phyloP scores from a whole-genome alignment of 2,113 vertebrate genomes.

The Macrotis lagotis region DNA sequence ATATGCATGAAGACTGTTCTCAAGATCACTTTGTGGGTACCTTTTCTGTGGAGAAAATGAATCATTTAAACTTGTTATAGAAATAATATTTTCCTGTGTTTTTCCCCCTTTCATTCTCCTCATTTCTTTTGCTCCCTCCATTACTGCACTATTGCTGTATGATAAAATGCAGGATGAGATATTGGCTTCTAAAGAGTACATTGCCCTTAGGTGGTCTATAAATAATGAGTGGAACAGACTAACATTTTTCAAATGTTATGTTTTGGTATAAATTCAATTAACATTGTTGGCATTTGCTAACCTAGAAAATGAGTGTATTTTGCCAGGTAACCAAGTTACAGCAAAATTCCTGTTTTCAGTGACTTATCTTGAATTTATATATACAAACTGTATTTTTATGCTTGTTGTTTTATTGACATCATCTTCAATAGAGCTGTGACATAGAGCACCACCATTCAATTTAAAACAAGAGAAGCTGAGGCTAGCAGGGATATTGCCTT shows the following conservation, averaged over 20 bases:
- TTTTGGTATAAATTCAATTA: conserved; percentile 77
- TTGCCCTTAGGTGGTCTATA: conserved; percentile 79
- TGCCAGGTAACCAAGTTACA: conserved; percentile 53
- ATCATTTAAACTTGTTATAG: conserved; percentile 64
- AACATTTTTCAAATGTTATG: conserved; percentile 74
- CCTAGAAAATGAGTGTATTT: conserved; percentile 73
- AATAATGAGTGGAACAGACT: conserved; percentile 77
- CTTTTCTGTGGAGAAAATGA: conserved; percentile 65
- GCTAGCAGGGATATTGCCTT: background rate
- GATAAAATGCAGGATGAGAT: conserved; percentile 76
- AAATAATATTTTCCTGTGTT: conserved; percentile 68
- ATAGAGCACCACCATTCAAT: conserved; percentile 3
- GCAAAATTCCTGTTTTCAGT: conserved; percentile 38
- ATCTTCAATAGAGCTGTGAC: conserved; percentile 13
- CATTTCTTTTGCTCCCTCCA: conserved; percentile 42
- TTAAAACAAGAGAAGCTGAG: conserved; percentile 32
- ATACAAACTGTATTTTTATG: conserved; percentile 45
- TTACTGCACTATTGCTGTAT: conserved; percentile 63
- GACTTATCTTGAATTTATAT: conserved; percentile 45
- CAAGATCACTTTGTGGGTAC: conserved; percentile 46
- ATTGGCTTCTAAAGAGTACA: conserved; percentile 66
- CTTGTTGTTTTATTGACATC: background rate
- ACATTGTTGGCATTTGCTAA: conserved; percentile 70
- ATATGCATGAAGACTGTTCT: conserved; percentile 70
- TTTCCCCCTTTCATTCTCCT: background rate